Base-by-base conservation (phyloP, 2,113 vertebrate species). In the Isichthys henryi region DNA sequence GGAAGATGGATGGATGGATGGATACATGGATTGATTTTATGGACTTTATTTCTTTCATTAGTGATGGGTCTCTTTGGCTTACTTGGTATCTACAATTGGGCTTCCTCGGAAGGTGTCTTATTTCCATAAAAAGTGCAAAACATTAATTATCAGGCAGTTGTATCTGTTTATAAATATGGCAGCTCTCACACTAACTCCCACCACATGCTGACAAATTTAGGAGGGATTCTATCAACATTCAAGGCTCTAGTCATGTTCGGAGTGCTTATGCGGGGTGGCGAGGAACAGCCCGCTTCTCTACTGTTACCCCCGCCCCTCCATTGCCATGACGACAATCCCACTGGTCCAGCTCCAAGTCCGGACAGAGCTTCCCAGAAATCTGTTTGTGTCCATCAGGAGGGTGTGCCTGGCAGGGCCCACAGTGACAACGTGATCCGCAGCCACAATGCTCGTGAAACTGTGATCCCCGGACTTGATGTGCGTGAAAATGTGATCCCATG, bases 401-500 rank as follows among this genome's bases (percentile, higher is more conserved):
- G 95, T 92, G 92, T 95, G 95, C 95, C 96, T 96, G 95, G 94
- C 95, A 91, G 93, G 91, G 74, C 8, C 88, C 92, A 93, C 94
- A 87, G 96, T 96, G 97, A 96, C 96, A 97, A 97, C 94, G 95
- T 95, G 94, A 97, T 97, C 95, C 93, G 93, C n/a, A 0, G 9
- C 66, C 27, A 31, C 5, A 23, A 62, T 62, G 21, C 6, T 5
- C 5, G 5, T 27, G 23, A 66, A 66, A 27, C 27, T 23, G n/a
- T 10, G 70, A 35, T 74, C 27, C 1, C 70, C 27, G 11, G 11
- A 11, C 70, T 15, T 11, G 27, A n/a, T n/a, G 58, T 21, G 3
- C 23, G 58, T 53, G 15, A 17, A 15, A 53, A 39, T 2, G 1
- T 39, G 39, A 39, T 39, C 39, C 2, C 39, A 1, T 0, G 39